Percentiles rank a stretch among this genome's conserved stretches.
Evolutionary conservation across 1,140 invertebrate genomes (phyloP).

Genomic region (Pachypsylla venusta): DNA sequence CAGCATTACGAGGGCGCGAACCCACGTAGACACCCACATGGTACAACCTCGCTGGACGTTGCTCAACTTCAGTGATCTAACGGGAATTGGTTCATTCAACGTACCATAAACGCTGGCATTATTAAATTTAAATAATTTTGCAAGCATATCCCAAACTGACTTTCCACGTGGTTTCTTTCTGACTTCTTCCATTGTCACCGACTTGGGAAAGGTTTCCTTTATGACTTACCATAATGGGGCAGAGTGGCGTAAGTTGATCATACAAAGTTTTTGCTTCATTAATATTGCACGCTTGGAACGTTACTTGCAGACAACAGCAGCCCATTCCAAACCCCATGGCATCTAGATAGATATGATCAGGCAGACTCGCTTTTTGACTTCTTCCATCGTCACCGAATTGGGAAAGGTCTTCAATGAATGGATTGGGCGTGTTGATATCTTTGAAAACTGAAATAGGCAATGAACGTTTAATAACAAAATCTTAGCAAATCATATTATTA

Average conservation of each 20-base stretch:
- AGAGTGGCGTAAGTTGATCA: slow-evolving; percentile 92
- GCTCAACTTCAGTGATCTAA: too few relatives aligned
- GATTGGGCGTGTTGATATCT: slow-evolving; percentile 61
- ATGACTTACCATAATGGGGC: slow-evolving; percentile 88
- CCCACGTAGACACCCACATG: too few relatives aligned
- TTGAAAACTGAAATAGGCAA: slow-evolving; percentile 75
- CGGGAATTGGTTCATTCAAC: too few relatives aligned
- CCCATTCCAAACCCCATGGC: slow-evolving; percentile 99
- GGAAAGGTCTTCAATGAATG: slow-evolving; percentile 56
- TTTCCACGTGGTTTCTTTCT: too few relatives aligned
- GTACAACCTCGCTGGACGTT: too few relatives aligned
- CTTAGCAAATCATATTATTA: too few relatives aligned
- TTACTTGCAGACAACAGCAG: slow-evolving; percentile 90
- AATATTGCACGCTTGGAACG: slow-evolving; percentile 95
- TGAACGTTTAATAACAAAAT: too few relatives aligned
- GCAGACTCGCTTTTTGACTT: slow-evolving; percentile 43
- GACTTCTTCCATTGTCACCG: too few relatives aligned
- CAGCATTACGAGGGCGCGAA: too few relatives aligned
- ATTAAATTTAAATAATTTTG: slow-evolving; percentile 27
- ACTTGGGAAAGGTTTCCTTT: too few relatives aligned
- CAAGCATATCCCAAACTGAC: too few relatives aligned
- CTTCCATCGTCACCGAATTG: slow-evolving; percentile 51
- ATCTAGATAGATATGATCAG: slow-evolving; percentile 90
- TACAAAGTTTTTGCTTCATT: slow-evolving; percentile 88
- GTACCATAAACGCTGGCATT: slow-evolving; percentile 27